Evolutionary conservation across 2,888 invertebrate species (phyloP).

Genomic region (Caenorhabditis afra): DNA sequence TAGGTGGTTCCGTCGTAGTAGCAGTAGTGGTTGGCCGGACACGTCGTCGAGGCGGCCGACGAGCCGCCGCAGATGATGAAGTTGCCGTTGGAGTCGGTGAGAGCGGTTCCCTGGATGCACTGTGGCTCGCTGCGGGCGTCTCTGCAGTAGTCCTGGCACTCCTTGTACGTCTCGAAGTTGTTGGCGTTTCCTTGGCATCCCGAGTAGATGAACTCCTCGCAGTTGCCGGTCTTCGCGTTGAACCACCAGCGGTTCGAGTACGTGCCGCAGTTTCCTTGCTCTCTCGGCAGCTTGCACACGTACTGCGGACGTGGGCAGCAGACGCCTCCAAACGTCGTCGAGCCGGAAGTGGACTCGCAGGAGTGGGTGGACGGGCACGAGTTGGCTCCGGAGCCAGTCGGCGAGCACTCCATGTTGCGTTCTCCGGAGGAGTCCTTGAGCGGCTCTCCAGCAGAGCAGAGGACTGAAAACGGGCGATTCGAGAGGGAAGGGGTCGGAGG

Average conservation of each 20-base stretch:
- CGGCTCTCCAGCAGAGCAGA: conserved; percentile 80
- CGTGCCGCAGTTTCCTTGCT: conserved; percentile 79
- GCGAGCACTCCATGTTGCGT: conserved; percentile 79
- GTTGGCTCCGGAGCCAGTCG: conserved; percentile 78
- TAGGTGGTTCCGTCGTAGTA: conserved; percentile 80
- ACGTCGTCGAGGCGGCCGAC: conserved; percentile 75
- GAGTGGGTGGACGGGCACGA: conserved; percentile 79
- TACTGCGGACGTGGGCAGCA: conserved; percentile 80
- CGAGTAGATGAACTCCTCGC: conserved; percentile 80
- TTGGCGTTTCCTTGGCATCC: conserved; percentile 80
- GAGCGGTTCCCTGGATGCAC: conserved; percentile 80
- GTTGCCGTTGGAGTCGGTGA: conserved; percentile 80
- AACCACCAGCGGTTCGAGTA: conserved; percentile 80
- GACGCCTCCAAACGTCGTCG: conserved; percentile 75
- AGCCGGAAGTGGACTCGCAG: conserved; percentile 78
- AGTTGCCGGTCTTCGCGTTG: conserved; percentile 80
- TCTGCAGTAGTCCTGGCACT: conserved; percentile 80
- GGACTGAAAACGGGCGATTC: conserved; percentile 64
- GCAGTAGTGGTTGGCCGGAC: conserved; percentile 80
- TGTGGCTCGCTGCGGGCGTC: conserved; percentile 78
- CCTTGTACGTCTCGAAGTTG: conserved; percentile 80
- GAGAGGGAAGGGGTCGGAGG: background rate
- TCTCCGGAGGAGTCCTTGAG: conserved; percentile 80
- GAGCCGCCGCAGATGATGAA: conserved; percentile 79
- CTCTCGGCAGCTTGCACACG: conserved; percentile 79